Evolutionary conservation across 2,113 vertebrate species (phyloP), one percentile per base, ranked within the genome.

Genomic region (Tachysurus vachellii): DNA sequence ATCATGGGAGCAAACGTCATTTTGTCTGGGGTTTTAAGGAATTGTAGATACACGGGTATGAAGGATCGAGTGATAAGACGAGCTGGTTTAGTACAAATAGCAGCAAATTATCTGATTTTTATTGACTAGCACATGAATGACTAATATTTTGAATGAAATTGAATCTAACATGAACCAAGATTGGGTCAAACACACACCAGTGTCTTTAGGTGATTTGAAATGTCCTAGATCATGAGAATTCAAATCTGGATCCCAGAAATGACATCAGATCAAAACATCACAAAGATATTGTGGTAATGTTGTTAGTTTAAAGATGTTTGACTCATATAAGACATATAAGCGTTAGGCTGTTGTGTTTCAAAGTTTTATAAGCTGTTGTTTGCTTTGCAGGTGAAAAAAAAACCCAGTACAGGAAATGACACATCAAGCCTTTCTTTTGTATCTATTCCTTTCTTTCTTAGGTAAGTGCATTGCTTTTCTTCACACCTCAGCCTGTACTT

Each of bases 351-450:
- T 26, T 6, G 7, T n/a, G 6, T 5, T 1, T 70, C 0, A 70
- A 7, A 16, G 31, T 70, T 77, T 53, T 26, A n/a, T 77, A 56
- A 54, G 57, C 54, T 42, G 10, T 3, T 54, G 50, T 6, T 57
- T 57, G 1, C 5, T 59, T 62, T 73, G 11, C 19, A 71, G 77
- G 44, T 56, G 42, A 83, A 73, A 64, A 3, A 47, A 61, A 61
- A 66, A 3, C n/a, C 56, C 14, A 7, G 11, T 11, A 71, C 80
- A 75, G 80, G 87, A 90, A 90, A 90, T 88, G 89, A 73, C 47
- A 81, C 80, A 81, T n/a, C 83, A 53, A 50, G 21, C 31, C 21
- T 17, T 75, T 73, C 5, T 80, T 56, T 26, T 59, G 2, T 47
- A 19, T 36, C 12, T 88, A 56, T 84, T 81, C n/a, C 21, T 88